Evolutionary conservation across 2,113 vertebrate species (phyloP).

Genomic region (Aplodontia rufa): DNA sequence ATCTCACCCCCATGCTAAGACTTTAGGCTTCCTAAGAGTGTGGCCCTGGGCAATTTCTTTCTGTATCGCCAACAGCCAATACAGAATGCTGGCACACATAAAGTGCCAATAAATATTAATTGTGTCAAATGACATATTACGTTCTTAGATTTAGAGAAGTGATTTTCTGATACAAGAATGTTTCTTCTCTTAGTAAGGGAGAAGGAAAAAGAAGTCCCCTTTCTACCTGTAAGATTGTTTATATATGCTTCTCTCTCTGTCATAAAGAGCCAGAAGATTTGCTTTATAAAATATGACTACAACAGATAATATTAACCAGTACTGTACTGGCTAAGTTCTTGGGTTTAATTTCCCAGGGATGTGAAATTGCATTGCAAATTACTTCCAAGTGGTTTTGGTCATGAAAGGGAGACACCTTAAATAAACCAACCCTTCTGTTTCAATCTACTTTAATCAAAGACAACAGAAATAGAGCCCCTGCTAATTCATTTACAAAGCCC

Average conservation of each 20-base stretch:
- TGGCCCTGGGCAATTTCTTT: background rate
- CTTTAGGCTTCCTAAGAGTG: background rate
- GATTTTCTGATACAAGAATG: background rate
- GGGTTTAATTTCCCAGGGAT: background rate
- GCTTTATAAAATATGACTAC: background rate
- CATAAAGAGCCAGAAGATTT: background rate
- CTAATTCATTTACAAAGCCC: background rate
- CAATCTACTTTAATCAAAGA: background rate
- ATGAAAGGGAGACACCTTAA: background rate
- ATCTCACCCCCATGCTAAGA: background rate
- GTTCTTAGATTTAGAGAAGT: background rate
- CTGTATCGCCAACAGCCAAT: background rate
- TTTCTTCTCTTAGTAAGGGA: background rate
- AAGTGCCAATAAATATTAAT: background rate
- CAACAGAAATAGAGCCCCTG: background rate
- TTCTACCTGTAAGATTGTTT: background rate
- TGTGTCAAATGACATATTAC: background rate
- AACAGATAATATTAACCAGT: background rate
- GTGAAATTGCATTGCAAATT: background rate
- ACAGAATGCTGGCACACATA: background rate
- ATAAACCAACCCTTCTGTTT: background rate
- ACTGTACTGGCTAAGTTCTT: background rate
- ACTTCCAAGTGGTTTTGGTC: background rate
- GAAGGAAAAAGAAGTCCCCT: background rate
- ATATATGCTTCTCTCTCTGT: background rate